Base-by-base conservation (phyloP, 2,888 invertebrate species). In the Callyntrura sp. region DNA sequence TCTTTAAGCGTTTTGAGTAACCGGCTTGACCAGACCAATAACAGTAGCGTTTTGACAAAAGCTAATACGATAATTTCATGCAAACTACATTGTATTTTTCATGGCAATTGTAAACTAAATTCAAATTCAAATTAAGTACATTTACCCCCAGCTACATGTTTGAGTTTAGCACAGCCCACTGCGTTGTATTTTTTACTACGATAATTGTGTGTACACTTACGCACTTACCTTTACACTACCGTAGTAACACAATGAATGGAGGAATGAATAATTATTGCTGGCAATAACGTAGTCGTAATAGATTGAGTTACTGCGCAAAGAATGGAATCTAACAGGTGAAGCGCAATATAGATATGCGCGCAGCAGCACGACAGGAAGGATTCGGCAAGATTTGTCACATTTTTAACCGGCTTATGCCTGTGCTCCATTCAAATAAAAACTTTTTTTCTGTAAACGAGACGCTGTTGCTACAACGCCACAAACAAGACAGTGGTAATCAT, bases 1-100 rank as follows among this genome's bases (percentile, higher is more conserved):
- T 78, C 83, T 87, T 83, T 60, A 81, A 60, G n/a, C 45, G 48
- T 48, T 60, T 78, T 88, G 57, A n/a, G n/a, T 79, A 88, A 88
- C 88, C 88, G 83, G 88, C 88, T 88, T 84, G 84, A 84, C 88
- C 14, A 83, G 88, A 83, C 62, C 43, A 65, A 17, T 60, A 51
- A 43, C 79, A 25, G 76, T 85, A 85, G 76, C 85, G 62, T 57
- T n/a, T 76, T 78, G 76, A 62, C 48, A 85, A 48, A 78, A 62
- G 28, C 6, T 35, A 25, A 55, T n/a, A 25, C 73, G 8, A 57
- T 48, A 73, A 62, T 55, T 57, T 55, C 28, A 45, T 43, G 48
- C 20, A 60, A 55, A 20, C 9, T 43, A 23, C 48, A 68, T 5
- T 70, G 45, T 17, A 70, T 45, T 60, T 62, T 62, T 28, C 28